A percentile compares a stretch with the other conserved stretches of the same genome.
phyloP scores from a whole-genome alignment of 2,888 invertebrate genomes.

The Selenia dentaria region DNA sequence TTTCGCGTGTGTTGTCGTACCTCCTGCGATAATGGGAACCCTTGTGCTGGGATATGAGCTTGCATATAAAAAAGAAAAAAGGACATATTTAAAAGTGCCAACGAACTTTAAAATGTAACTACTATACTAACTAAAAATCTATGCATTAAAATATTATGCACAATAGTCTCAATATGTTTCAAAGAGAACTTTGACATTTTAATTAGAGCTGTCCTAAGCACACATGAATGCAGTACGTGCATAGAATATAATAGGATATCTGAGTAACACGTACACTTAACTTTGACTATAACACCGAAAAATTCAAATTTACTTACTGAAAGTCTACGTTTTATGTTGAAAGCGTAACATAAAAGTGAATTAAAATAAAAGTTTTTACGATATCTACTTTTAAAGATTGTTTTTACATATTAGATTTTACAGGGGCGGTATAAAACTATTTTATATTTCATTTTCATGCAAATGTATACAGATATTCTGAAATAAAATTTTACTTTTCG shows the following conservation, averaged over 20 bases:
- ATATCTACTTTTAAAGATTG: background rate
- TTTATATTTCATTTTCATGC: background rate
- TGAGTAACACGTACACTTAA: background rate
- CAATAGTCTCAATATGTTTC: too few species aligned
- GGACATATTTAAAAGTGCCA: too few species aligned
- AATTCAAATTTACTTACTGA: background rate
- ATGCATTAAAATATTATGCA: too few species aligned
- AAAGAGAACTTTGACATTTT: constrained; percentile 7
- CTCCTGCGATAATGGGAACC: too few species aligned
- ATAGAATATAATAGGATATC: background rate
- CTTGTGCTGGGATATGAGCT: too few species aligned
- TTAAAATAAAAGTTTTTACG: constrained; percentile 13
- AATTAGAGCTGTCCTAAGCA: background rate
- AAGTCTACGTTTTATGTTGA: constrained; percentile 8
- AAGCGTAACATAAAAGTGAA: constrained; percentile 3
- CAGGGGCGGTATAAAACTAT: background rate
- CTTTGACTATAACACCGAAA: background rate
- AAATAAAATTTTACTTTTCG: background rate
- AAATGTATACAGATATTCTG: constrained; percentile 1
- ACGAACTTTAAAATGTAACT: too few species aligned
- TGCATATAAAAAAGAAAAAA: too few species aligned
- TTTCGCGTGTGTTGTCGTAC: too few species aligned
- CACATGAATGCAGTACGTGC: background rate
- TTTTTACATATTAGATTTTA: background rate
- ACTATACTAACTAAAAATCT: too few species aligned